Base-by-base conservation (phyloP, 2,888 invertebrate species). In the Hipparchia semele region DNA sequence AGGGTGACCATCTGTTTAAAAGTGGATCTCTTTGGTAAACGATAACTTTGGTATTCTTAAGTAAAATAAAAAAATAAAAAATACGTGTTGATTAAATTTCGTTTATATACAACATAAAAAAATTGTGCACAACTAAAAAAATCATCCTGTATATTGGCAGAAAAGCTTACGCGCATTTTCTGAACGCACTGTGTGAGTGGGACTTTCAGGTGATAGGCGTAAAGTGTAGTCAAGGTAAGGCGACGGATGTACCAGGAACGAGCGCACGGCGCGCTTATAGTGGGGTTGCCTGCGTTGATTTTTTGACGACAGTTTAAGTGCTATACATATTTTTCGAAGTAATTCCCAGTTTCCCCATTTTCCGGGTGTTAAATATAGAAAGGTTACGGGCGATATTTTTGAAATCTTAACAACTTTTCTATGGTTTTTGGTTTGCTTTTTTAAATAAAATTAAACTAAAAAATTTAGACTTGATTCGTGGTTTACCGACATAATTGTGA, bases 221-320 rank as follows among this genome's bases (percentile, higher is more conserved):
- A 49, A 53, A 68, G 59, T 59, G 62, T 68, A 61, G 39, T 59
- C 13, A 61, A 66, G 70, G 56, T 49, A 61, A 66, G 65, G 72
- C 69, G 59, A 65, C 66, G 67, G 66, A 74, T 74, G 79, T 79
- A 76, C 79, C 79, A 82, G 80, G 81, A 73, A 78, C 75, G 72
- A 75, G 53, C 66, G 72, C 56, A 59, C 71, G 64, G 51, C 51
- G 53, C 12, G 60, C 49, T 39, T 39, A 5, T 39, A 39, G 6
- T 6, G 3, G 49, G 23, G n/a, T 53, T 58, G 10, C 53, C 66
- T 64, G 49, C 46, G 64, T 64, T 54, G 10, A 33, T 46, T 46
- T 8, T 64, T 64, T 64, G 56, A 49, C 62, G 64, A 70, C 61
- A 62, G 9, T 68, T 46, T 13, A 10, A 46, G 12, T 51, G 39